Percentiles rank a stretch among this genome's conserved stretches.
These are phyloP conservation scores for Bibio marci DNA, from an alignment of 2,888 invertebrate genomes.

Conservation along the genomic window DNA sequence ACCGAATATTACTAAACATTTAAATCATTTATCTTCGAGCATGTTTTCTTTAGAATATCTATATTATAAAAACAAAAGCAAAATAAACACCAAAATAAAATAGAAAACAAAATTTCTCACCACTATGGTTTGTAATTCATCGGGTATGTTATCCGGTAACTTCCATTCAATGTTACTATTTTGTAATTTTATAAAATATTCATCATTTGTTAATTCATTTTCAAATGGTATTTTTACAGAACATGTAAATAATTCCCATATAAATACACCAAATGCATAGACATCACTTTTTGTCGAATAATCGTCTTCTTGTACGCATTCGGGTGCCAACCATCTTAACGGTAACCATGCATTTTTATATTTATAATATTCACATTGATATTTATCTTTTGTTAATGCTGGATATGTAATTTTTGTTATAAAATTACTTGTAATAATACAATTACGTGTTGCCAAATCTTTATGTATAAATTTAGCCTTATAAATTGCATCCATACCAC, in stretches of 20 bases:
- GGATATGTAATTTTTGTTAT: slow-evolving; percentile 66
- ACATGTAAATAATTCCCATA: slow-evolving; percentile 78
- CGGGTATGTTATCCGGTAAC: slow-evolving; percentile 43
- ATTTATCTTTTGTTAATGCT: slow-evolving; percentile 66
- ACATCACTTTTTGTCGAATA: slow-evolving; percentile 87
- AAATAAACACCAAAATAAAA: no score
- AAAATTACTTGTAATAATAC: slow-evolving; percentile 67
- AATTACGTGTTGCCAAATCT: slow-evolving; percentile 84
- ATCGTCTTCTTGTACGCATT: slow-evolving; percentile 79
- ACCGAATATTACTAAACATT: no score
- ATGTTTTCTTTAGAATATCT: no score
- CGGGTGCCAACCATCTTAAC: slow-evolving; percentile 77
- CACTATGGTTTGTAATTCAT: slow-evolving; percentile 38
- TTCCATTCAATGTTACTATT: slow-evolving; percentile 48
- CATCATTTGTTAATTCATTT: slow-evolving; percentile 23
- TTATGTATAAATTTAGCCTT: slow-evolving; percentile 64
- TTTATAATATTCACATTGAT: slow-evolving; percentile 78
- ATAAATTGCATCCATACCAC: slow-evolving; percentile 65
- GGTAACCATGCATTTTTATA: slow-evolving; percentile 72
- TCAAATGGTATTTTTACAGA: slow-evolving; percentile 59
- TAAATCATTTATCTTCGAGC: no score
- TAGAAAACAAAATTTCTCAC: no score
- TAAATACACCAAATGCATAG: slow-evolving; percentile 74
- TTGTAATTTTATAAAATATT: slow-evolving; percentile 21
- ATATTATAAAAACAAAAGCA: no score